phyloP scores from a whole-genome alignment of 2,888 invertebrate genomes.

The Agrochola lota region DNA sequence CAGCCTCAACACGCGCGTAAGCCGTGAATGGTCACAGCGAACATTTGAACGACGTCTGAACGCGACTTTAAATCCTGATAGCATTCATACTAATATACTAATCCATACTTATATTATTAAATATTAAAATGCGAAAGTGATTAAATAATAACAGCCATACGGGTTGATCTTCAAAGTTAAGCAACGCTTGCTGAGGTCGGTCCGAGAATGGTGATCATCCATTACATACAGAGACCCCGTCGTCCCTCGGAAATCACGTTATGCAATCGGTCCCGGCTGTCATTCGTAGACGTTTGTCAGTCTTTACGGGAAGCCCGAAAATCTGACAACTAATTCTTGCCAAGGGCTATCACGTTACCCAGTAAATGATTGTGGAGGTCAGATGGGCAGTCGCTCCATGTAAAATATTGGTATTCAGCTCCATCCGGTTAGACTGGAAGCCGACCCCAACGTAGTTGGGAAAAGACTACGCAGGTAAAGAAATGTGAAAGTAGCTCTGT shows the following conservation, averaged over 20 bases:
- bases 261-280: background rate
- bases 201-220: background rate
- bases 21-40: constrained; percentile 4
- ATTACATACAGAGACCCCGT: background rate
- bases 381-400: no score
- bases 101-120: background rate
- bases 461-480: no score
- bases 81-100: background rate
- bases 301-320: background rate
- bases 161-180: background rate
- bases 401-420: no score
- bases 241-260: background rate
- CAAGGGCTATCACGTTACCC: no score
- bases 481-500: background rate
- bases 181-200: background rate
- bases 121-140: background rate
- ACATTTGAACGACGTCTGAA: constrained; percentile 5
- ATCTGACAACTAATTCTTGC: no score
- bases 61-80: background rate
- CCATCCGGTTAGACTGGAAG: no score
- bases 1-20: constrained; percentile 18
- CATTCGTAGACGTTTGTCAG: background rate
- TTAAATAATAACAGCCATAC: background rate
- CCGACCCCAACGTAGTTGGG: no score
- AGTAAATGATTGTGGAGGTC: no score